Evolutionary conservation across 2,797 vertebrate genomes (phyloP).

Genomic region (Erethizon dorsatum): DNA sequence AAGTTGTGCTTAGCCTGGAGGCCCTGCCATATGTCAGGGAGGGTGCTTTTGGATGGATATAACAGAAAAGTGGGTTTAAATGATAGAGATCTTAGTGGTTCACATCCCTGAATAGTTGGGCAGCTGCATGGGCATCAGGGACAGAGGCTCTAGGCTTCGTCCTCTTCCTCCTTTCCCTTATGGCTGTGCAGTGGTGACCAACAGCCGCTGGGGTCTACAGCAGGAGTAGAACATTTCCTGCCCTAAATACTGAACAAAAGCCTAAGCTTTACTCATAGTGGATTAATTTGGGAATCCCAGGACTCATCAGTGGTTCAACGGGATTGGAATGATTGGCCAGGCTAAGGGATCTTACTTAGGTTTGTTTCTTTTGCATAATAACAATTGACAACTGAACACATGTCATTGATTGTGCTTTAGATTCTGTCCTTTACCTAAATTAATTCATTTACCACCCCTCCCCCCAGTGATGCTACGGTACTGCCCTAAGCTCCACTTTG

Average conservation of each 20-base stretch:
- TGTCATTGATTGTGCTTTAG: background rate
- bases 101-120: background rate
- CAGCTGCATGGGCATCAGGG: background rate
- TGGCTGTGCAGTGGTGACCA: background rate
- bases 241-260: background rate
- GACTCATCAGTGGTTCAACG: background rate
- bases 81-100: background rate
- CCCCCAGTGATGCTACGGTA: too few species aligned
- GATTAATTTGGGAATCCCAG: background rate
- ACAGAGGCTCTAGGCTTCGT: background rate
- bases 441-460: background rate
- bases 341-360: background rate
- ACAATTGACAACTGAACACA: background rate
- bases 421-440: background rate
- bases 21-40: background rate
- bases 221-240: background rate
- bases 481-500: background rate
- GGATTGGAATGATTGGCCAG: too few species aligned
- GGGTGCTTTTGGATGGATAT: background rate
- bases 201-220: background rate
- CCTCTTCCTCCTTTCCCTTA: background rate
- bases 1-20: background rate
- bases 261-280: background rate
- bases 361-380: constrained; percentile 12
- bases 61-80: background rate